Evolutionary conservation across 2,797 vertebrate genomes (phyloP), one percentile per base, ranked within the genome.

Genomic region (Micrastur ruficollis): DNA sequence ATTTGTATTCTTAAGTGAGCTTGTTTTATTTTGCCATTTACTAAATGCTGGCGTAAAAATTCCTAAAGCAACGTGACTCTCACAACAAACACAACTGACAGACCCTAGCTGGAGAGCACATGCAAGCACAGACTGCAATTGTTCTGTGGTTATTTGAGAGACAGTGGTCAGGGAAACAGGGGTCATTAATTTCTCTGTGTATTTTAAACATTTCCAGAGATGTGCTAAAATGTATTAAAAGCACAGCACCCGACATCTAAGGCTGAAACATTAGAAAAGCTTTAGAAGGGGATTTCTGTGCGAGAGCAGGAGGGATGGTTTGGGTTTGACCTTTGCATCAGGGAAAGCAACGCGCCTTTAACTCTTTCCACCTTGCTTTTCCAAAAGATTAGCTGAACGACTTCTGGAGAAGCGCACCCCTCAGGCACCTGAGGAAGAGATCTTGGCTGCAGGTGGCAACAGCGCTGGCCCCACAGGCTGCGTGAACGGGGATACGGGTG

Each of bases 61-160:
- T 95, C 93, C 88, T 61, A 6, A 90, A 97, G 63, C 67, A 76
- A 78, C 61, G 88, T 67, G 87, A 93, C 71, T 95, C 96, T 94
- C 95, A 92, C 92, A 95, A 89, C 71, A 93, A 96, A 94, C 68
- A 73, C 31, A 11, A 40, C 68, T 44, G 79, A 36, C 83, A 61
- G 47, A 72, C 27, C 62, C 88, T 78, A 21, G 59, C 92, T 49
- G 91, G 72, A 59, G 80, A 73, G 82, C 63, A 86, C 40, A 66
- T 18, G 80, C 79, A 53, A 53, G 81, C 85, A 92, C 80, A 95
- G 75, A 63, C 74, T 55, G 81, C 79, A 65, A 79, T 93, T 94
- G 92, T 96, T 93, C 78, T 65, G 59, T 18, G 73, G 81, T 59
- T 84, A 85, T 72, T 67, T 72, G 68, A 96, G 75, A 97, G 66